phyloP scores from a whole-genome alignment of 2,797 vertebrate species.

The Spea hammondii region DNA sequence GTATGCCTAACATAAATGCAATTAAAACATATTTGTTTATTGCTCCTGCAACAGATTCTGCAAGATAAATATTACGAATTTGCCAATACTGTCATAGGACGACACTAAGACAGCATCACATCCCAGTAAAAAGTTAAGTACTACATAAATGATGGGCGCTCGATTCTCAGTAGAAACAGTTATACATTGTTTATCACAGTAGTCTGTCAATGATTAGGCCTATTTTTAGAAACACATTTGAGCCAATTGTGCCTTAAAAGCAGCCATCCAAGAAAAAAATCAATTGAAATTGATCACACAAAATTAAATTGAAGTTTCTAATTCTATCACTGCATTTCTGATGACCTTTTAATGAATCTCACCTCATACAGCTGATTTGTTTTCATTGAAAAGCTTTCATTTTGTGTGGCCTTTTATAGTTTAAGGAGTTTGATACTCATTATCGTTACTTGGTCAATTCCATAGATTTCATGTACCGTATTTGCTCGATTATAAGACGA shows the following conservation, averaged over 20 bases:
- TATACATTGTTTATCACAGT: constrained; percentile 13
- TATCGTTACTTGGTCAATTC: constrained; percentile 4
- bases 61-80: too few relatives aligned
- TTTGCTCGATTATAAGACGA: too few relatives aligned
- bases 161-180: constrained; percentile 6
- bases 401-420: constrained; percentile 33
- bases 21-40: too few relatives aligned
- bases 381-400: constrained; percentile 32
- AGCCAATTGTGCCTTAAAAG: constrained; percentile 21
- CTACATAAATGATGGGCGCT: too few relatives aligned
- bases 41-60: too few relatives aligned
- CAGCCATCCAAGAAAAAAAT: constrained; percentile 27
- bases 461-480: background rate
- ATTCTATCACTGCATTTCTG: constrained; percentile 35
- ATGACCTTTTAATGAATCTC: constrained; percentile 42
- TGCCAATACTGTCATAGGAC: too few relatives aligned
- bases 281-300: constrained; percentile 44
- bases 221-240: constrained; percentile 40
- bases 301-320: constrained; percentile 47
- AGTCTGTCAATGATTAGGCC: background rate
- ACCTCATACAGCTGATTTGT: constrained; percentile 35
- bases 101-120: too few relatives aligned
- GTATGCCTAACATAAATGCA: too few relatives aligned
- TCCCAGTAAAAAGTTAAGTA: too few relatives aligned
- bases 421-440: constrained; percentile 13